Percentiles rank a stretch among this genome's conserved stretches.
Conservation (phyloP, 2,888 invertebrate genomes). For the Idaea aversata region DNA sequence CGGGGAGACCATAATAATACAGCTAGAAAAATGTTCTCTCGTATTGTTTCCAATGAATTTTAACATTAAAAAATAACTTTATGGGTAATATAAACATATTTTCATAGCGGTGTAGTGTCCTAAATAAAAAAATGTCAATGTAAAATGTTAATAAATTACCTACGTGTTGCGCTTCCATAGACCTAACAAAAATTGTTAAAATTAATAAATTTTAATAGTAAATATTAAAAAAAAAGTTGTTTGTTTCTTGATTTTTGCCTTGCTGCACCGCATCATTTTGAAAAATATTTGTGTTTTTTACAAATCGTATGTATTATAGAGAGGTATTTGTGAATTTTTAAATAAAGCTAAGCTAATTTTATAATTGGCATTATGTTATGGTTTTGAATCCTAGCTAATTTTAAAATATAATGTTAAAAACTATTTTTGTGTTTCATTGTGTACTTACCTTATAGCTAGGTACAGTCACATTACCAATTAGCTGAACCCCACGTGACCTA, state of each 20-base stretch:
- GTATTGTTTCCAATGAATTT: constrained; percentile 3
- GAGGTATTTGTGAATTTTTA: neutral
- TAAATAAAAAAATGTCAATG: constrained; percentile 11
- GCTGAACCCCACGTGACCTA: too few species aligned
- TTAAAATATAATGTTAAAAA: neutral
- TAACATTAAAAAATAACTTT: neutral
- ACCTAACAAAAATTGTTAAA: neutral
- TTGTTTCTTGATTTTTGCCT: neutral
- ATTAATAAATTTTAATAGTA: neutral
- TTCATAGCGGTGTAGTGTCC: neutral
- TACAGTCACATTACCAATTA: too few species aligned
- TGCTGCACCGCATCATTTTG: neutral
- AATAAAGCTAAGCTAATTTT: neutral
- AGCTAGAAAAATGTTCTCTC: too few species aligned
- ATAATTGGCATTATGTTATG: neutral
- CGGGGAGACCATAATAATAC: too few species aligned
- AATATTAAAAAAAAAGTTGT: neutral
- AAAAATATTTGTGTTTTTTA: neutral
- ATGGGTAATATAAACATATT: neutral
- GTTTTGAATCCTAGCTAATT: neutral
- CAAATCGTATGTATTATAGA: neutral
- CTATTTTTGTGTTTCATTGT: constrained; percentile 2
- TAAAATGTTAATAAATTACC: neutral
- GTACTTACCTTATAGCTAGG: too few species aligned
- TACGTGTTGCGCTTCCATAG: constrained; percentile 1